Conservation (phyloP, 2,797 vertebrate species). For the Alauda arvensis region DNA sequence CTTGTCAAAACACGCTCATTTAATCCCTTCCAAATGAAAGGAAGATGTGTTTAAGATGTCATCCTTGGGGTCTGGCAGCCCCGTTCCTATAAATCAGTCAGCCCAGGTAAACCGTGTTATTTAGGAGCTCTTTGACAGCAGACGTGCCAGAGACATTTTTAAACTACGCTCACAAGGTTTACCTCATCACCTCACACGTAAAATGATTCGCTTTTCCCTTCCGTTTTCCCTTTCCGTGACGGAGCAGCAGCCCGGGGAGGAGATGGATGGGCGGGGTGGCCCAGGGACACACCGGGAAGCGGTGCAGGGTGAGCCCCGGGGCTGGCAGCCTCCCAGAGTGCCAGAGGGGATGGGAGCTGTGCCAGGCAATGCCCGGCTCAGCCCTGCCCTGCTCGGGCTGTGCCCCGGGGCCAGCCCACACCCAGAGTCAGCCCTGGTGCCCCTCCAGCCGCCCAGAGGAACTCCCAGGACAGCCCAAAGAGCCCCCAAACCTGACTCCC, state of each 20-base stretch:
- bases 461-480: accelerated
- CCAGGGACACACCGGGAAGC: accelerated
- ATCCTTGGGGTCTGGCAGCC: slow-evolving; percentile 47
- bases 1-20: slow-evolving; percentile 66
- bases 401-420: accelerated
- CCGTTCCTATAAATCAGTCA: slow-evolving; percentile 64
- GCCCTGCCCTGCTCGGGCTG: accelerated
- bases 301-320: accelerated
- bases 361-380: accelerated
- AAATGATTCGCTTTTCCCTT: not conserved
- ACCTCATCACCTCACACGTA: not conserved
- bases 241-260: not conserved
- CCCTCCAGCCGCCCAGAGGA: not conserved
- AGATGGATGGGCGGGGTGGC: accelerated
- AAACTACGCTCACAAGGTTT: not conserved
- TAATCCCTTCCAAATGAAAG: slow-evolving; percentile 70
- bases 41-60: slow-evolving; percentile 66
- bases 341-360: accelerated
- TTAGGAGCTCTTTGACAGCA: slow-evolving; percentile 45
- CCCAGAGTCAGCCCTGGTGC: accelerated
- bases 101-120: slow-evolving; percentile 44
- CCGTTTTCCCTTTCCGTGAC: not conserved
- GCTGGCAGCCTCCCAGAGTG: not conserved
- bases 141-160: slow-evolving; percentile 15
- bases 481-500: too few relatives aligned